These are phyloP conservation scores for Perizoma affinitatum DNA, from an alignment of 2,888 invertebrate genomes.

Conservation along the genomic window DNA sequence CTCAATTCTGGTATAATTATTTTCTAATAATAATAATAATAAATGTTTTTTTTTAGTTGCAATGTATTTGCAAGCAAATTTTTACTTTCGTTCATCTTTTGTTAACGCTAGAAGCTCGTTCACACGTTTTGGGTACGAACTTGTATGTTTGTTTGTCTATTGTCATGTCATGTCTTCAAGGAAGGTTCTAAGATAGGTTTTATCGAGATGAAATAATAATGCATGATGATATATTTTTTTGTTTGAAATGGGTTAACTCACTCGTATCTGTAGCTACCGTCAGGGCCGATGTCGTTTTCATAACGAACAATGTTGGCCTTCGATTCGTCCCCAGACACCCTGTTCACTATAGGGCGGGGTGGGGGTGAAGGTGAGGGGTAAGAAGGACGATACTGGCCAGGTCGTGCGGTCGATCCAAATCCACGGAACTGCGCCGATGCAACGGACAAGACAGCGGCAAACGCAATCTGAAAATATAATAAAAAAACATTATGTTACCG, in stretches of 20 bases:
- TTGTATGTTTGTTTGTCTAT: too few species aligned
- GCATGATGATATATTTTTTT: too few species aligned
- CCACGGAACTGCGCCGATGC: conserved; percentile 55
- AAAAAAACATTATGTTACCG: too few species aligned
- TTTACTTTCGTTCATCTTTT: too few species aligned
- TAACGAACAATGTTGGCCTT: conserved; percentile 61
- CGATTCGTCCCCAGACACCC: conserved; percentile 48
- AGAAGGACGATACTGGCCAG: conserved; percentile 25
- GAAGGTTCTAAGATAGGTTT: too few species aligned
- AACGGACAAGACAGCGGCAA: conserved; percentile 62
- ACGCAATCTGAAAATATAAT: conserved; percentile 44
- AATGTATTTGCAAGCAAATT: too few species aligned
- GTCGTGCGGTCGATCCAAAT: conserved; percentile 24
- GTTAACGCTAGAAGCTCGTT: too few species aligned
- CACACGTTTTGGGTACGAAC: too few species aligned
- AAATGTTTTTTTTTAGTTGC: too few species aligned
- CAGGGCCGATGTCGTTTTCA: conserved; percentile 68
- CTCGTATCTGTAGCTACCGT: conserved; percentile 79
- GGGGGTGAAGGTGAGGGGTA: conserved; percentile 26
- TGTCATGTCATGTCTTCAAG: too few species aligned
- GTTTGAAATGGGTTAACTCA: conserved; percentile 49
- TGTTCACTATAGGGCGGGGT: conserved; percentile 41
- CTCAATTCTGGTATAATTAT: conserved; percentile 23
- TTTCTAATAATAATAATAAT: neutral
- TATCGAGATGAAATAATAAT: too few species aligned